A percentile compares a stretch with the other conserved stretches of the same genome.
phyloP scores from a whole-genome alignment of 1,140 invertebrate species.

The Colletes gigas region DNA sequence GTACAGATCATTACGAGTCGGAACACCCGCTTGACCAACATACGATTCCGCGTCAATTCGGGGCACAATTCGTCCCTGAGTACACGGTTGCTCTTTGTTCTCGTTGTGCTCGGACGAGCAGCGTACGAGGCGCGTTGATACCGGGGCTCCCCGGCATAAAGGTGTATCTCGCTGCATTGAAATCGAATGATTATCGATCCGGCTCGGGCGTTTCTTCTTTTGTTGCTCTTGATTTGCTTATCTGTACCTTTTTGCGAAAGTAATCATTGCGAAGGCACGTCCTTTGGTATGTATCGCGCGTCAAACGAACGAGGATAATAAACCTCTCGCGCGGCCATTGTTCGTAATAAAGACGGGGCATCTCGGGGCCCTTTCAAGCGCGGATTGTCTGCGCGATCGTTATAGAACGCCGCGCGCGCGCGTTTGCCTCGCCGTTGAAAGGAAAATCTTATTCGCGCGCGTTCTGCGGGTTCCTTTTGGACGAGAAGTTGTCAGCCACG shows the following conservation, averaged over 20 bases:
- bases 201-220: constrained; percentile 28
- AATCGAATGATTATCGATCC: constrained; percentile 62
- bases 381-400: constrained; percentile 12
- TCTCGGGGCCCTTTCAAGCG: constrained; percentile 27
- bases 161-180: constrained; percentile 48
- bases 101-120: constrained; percentile 52
- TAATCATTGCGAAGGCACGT: constrained; percentile 49
- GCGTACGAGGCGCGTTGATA: constrained; percentile 49
- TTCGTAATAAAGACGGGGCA: constrained; percentile 57
- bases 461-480: neutral
- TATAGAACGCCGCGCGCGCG: constrained; percentile 6
- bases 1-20: constrained; percentile 56
- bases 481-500: neutral
- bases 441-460: constrained; percentile 21
- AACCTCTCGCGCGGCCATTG: constrained; percentile 58
- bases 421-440: constrained; percentile 4
- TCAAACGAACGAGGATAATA: constrained; percentile 60
- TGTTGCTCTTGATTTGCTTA: constrained; percentile 58
- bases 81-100: constrained; percentile 59
- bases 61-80: constrained; percentile 62
- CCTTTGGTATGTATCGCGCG: constrained; percentile 36
- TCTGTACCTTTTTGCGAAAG: constrained; percentile 52
- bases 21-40: constrained; percentile 57
- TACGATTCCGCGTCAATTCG: constrained; percentile 55
- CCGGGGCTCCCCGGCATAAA: constrained; percentile 24